Base-by-base conservation (phyloP, 2,888 invertebrate species). In the Ernsta delagoae region DNA sequence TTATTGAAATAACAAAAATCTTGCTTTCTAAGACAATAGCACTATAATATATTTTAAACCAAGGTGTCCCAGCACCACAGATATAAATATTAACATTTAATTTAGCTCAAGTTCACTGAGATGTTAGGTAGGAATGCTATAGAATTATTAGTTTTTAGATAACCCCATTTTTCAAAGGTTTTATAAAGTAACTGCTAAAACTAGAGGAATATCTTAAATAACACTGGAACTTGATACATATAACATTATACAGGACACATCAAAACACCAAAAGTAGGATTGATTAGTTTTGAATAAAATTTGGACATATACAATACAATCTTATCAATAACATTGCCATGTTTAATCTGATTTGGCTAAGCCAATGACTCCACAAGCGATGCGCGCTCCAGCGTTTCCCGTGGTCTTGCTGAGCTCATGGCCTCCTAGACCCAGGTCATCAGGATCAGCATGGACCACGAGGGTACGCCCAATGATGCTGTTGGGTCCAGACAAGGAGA, bases 341-440 rank as follows among this genome's bases (percentile, higher is more conserved):
- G 12, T 39, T 67, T 68, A 68, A 36, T 62, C 68, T 0, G 68
- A 62, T 31, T 90, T 88, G 57, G 92, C 90, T 70, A 97, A 90
- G 54, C 98, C 98, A 85, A 98, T 97, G 71, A 98, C 97, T 8
- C 98, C 98, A 83, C 98, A 98, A 53, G 97, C 98, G 74, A 97
- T 92, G 75, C 99, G 96, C 16, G 96, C 97, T 3, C 99, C 99
- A 65, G 99, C 98, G 88, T 99, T 98, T 69, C 99, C 99, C 11
- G 99, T 99, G 4, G 97, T 96, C 91, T 97, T 97, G 94, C 98
- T 98, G 74, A 98, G 93, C 83, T 98, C 98, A 81, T 98, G 97
- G 0, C 98, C 98, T 41, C 98, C 98, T 73, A 96, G 89, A n/a
- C 99, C 99, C 71, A 99, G 92, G 89, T 99, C 99, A 91, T 99